phyloP scores from a whole-genome alignment of 2,888 invertebrate species.

The Protonemura montana region DNA sequence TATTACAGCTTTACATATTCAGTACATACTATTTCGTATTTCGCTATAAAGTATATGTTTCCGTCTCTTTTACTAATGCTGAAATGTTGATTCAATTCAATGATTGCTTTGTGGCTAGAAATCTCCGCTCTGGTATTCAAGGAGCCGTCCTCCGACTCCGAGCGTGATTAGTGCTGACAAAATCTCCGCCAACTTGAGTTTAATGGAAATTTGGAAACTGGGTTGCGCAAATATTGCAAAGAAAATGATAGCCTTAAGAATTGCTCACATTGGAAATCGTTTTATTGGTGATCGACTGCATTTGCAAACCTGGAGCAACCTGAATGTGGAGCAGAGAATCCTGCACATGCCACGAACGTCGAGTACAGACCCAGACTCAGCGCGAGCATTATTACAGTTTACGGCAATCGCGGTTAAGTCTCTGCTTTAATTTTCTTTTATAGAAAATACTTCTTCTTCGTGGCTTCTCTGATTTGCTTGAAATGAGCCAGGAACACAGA shows the following conservation, averaged over 20 bases:
- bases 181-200: neutral
- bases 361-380: neutral
- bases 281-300: neutral
- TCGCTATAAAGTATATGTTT: neutral
- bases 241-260: neutral
- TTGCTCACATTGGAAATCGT: neutral
- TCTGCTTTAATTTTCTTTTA: neutral
- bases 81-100: neutral
- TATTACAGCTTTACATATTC: neutral
- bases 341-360: too few relatives aligned
- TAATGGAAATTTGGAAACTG: neutral
- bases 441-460: too few relatives aligned
- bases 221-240: slow-evolving; percentile 7
- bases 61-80: neutral
- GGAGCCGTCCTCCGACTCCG: neutral
- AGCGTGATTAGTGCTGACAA: neutral
- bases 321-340: too few relatives aligned
- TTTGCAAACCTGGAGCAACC: neutral
- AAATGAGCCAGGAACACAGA: neutral
- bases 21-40: neutral
- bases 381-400: neutral
- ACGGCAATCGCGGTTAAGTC: neutral
- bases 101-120: slow-evolving; percentile 3
- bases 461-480: neutral
- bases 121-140: neutral